These are phyloP conservation scores for Galeopsomyia nigrocyanea DNA, from an alignment of 2,888 invertebrate species.

Conservation along the genomic window DNA sequence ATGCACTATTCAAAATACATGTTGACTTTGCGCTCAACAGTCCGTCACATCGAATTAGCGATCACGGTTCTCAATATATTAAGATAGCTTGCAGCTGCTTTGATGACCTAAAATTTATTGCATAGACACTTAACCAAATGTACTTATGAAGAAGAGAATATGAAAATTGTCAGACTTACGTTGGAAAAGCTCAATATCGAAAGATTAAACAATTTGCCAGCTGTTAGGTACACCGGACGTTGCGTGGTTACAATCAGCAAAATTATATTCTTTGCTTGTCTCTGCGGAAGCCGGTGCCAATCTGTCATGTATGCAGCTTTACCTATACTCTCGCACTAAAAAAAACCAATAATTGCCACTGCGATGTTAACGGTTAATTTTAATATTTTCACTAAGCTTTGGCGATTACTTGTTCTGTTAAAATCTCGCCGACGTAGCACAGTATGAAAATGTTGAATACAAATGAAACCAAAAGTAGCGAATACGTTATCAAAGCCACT, in stretches of 20 bases:
- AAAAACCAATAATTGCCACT: neutral
- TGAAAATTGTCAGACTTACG: slow-evolving; percentile 46
- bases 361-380: neutral
- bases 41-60: slow-evolving; percentile 2
- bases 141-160: too few species aligned
- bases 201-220: slow-evolving; percentile 55
- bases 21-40: neutral
- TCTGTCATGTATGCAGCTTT: slow-evolving; percentile 52
- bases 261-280: slow-evolving; percentile 49
- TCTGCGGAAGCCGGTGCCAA: slow-evolving; percentile 55
- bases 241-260: slow-evolving; percentile 52
- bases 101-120: slow-evolving; percentile 35
- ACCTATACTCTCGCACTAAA: slow-evolving; percentile 53
- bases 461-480: slow-evolving; percentile 9
- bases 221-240: slow-evolving; percentile 53
- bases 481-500: neutral
- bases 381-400: neutral
- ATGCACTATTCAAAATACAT: too few species aligned
- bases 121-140: too few species aligned
- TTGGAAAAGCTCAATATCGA: slow-evolving; percentile 56
- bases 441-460: slow-evolving; percentile 42
- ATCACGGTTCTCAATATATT: slow-evolving; percentile 43
- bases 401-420: slow-evolving; percentile 31
- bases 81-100: slow-evolving; percentile 43
- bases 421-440: slow-evolving; percentile 42